Percentiles rank a stretch among this genome's conserved stretches.
Evolutionary conservation across 2,797 vertebrate species (phyloP).

Genomic region (Leucoraja ocellata): DNA sequence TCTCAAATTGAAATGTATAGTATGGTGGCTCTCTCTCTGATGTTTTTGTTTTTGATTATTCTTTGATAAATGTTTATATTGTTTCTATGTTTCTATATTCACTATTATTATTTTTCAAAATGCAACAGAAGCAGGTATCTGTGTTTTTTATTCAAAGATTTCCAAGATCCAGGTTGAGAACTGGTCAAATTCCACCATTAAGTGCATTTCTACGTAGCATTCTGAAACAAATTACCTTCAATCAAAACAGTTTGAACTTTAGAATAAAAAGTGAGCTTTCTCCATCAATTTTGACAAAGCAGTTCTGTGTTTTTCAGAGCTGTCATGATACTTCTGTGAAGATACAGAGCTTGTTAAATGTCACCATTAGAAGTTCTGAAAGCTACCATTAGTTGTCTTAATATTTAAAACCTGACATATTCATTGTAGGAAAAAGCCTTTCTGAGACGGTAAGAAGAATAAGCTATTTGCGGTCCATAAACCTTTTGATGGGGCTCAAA

Average conservation of each 20-base stretch:
- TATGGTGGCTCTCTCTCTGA: too few relatives aligned
- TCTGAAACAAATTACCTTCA: slow-evolving; percentile 2
- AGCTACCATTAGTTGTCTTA: neutral
- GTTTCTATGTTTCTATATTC: too few relatives aligned
- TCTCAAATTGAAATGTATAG: too few relatives aligned
- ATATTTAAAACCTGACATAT: slow-evolving; percentile 34
- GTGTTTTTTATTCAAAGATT: neutral
- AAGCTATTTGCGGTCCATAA: neutral
- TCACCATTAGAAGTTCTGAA: neutral
- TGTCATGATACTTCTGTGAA: neutral
- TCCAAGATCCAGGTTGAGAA: neutral
- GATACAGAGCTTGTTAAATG: neutral
- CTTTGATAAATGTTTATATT: too few relatives aligned
- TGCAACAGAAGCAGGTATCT: too few relatives aligned
- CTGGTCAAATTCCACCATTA: neutral
- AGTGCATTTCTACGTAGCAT: neutral
- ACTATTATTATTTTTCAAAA: neutral
- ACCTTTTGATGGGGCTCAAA: neutral
- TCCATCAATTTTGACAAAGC: neutral
- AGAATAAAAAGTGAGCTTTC: neutral
- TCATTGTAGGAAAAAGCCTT: neutral
- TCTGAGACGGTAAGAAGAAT: neutral
- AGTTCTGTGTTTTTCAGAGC: neutral
- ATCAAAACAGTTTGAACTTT: neutral
- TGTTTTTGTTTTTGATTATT: too few relatives aligned